phyloP scores from a whole-genome alignment of 2,113 vertebrate genomes.

The Euleptes europaea region DNA sequence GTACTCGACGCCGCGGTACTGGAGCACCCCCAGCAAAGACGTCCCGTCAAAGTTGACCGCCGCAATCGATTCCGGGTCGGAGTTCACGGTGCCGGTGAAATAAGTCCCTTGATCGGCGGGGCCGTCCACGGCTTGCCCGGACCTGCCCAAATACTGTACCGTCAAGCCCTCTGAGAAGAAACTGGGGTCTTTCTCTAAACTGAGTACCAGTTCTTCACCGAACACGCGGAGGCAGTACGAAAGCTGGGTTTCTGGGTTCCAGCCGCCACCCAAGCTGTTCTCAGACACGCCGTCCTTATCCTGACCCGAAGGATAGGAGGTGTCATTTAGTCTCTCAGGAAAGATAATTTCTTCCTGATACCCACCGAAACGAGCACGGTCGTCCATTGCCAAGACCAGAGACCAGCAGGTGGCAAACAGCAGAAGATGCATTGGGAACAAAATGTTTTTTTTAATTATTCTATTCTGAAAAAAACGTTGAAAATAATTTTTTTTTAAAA shows the following conservation, averaged over 20 bases:
- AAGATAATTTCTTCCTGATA: slow-evolving; percentile 71
- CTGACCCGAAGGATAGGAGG: not conserved
- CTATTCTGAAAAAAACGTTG: too few species aligned
- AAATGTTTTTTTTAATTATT: too few species aligned
- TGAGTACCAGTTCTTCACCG: slow-evolving; percentile 60
- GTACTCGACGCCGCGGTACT: slow-evolving; percentile 68
- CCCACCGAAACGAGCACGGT: slow-evolving; percentile 29
- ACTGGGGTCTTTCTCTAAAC: slow-evolving; percentile 66
- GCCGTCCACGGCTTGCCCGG: slow-evolving; percentile 32
- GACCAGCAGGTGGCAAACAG: slow-evolving; percentile 40
- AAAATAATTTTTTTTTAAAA: too few species aligned
- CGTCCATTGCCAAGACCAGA: slow-evolving; percentile 5
- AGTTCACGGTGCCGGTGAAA: slow-evolving; percentile 67
- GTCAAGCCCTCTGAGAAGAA: slow-evolving; percentile 66
- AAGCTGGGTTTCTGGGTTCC: slow-evolving; percentile 28
- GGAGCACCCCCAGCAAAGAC: slow-evolving; percentile 67
- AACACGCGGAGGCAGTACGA: slow-evolving; percentile 57
- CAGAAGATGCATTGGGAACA: not conserved
- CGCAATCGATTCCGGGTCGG: slow-evolving; percentile 67
- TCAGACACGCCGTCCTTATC: not conserved
- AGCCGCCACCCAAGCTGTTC: slow-evolving; percentile 19
- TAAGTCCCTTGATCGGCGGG: slow-evolving; percentile 63
- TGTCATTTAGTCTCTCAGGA: slow-evolving; percentile 64
- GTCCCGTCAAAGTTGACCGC: slow-evolving; percentile 66
- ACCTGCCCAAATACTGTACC: slow-evolving; percentile 67